Conservation (phyloP, 2,888 invertebrate species). For the Rhaphigaster nebulosa region DNA sequence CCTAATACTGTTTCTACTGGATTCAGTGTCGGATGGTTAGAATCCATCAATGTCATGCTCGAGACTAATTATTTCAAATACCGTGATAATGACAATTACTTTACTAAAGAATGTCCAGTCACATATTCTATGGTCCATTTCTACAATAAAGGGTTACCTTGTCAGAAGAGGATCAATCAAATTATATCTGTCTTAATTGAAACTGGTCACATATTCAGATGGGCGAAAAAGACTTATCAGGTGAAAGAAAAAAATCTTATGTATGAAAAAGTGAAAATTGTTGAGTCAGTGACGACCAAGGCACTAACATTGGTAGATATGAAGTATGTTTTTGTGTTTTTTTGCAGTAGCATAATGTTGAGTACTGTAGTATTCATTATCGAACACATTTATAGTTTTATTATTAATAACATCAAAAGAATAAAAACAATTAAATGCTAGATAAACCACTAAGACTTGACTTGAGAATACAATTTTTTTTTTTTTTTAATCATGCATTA, state of each 20-base stretch:
- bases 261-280: neutral
- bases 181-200: slow-evolving; percentile 22
- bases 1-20: slow-evolving; percentile 2
- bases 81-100: slow-evolving; percentile 20
- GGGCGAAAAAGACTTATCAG: neutral
- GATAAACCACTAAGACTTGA: neutral
- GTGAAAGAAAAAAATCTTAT: neutral
- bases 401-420: neutral
- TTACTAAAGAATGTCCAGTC: slow-evolving; percentile 3
- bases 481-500: neutral
- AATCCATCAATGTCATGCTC: slow-evolving; percentile 1
- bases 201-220: neutral
- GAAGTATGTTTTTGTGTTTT: slow-evolving; percentile 45
- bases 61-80: slow-evolving; percentile 16
- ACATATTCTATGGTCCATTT: slow-evolving; percentile 38
- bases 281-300: neutral
- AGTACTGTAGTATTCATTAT: neutral
- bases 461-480: too few relatives aligned
- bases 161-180: neutral
- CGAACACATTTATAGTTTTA: neutral
- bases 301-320: slow-evolving; percentile 7
- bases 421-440: neutral
- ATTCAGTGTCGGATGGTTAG: neutral
- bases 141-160: slow-evolving; percentile 17
- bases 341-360: neutral